Evolutionary conservation across 1,140 invertebrate genomes (phyloP), one percentile per base, ranked within the genome.

Genomic region (Magallana ariakensis): DNA sequence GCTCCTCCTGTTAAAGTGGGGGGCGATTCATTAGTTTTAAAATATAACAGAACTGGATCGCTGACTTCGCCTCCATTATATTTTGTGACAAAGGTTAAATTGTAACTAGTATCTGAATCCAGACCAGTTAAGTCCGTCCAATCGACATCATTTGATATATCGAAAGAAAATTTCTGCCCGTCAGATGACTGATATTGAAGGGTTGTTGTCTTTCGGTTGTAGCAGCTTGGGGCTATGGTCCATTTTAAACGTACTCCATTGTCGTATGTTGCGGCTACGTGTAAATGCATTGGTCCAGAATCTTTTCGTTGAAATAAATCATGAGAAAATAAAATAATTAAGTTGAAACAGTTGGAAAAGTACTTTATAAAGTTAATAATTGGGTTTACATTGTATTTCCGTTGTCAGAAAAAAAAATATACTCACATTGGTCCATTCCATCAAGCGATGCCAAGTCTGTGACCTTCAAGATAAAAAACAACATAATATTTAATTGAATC

Each of bases 281-380:
- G 11, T 7, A 88, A 19, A 62, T 88, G 33, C 66, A 88, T 88
- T 9, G 87, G 87, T 22, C 85, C 87, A 46, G 84, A 57, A 80
- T 88, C 87, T 88, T n/a, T 46, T 46, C 33, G 33, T 46, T 46
- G 33, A 46, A 46, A 46, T 2, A 46, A 46, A 46, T 46, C 33
- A 46, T 46, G 33, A 46, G 33, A 46, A 46, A 46, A 4, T 46
- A 46, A 46, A 46, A 46, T 4, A 0, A 46, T n/a, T 46, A 46
- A 46, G 33, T 2, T 46, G 33, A 46, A 46, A 2, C 33, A 46
- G 2, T 4, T 5, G 5, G 33, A 46, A 46, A 46, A 46, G 5
- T 46, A 5, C 5, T 46, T 46, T 46, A 46, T 46, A 5, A 46
- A 46, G 33, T 46, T 46, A 46, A 46, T 46, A 46, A 46, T 46